Evolutionary conservation across 2,113 vertebrate species (phyloP).

Genomic region (western clawed frog (Xenopus tropicalis)): DNA sequence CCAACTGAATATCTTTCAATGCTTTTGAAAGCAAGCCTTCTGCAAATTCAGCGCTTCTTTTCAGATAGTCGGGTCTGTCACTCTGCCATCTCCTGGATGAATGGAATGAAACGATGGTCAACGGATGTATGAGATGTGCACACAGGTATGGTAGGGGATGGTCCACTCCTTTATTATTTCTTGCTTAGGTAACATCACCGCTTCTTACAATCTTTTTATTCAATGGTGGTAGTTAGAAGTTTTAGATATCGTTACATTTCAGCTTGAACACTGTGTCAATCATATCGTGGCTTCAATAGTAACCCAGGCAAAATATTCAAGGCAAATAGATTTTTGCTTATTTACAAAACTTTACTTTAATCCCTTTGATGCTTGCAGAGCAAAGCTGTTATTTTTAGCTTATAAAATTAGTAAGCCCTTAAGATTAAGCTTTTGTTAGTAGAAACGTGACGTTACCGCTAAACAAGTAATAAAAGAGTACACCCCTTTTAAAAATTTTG

Average conservation of each 20-base stretch:
- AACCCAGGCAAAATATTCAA: conserved; percentile 86
- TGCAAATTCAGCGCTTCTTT: conserved; percentile 98
- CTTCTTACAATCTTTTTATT: conserved; percentile 85
- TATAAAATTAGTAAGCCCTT: conserved; percentile 68
- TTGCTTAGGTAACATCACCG: conserved; percentile 99
- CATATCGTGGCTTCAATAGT: conserved; percentile 78
- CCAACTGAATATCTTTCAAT: conserved; percentile 98
- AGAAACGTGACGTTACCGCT: conserved; percentile 98
- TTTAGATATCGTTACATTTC: conserved; percentile 86
- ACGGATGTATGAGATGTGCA: conserved; percentile 90
- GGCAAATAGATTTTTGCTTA: conserved; percentile 63
- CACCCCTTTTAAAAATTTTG: conserved; percentile 83
- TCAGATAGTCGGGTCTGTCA: conserved; percentile 92
- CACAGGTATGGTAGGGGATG: conserved; percentile 90
- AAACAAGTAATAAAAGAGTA: conserved; percentile 99
- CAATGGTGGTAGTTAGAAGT: conserved; percentile 77
- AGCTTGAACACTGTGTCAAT: conserved; percentile 89
- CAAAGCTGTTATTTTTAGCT: conserved; percentile 68
- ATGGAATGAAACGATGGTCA: conserved; percentile 99
- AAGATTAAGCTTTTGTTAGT: conserved; percentile 80
- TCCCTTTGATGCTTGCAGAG: conserved; percentile 73
- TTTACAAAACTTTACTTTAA: conserved; percentile 66
- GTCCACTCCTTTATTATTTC: conserved; percentile 99
- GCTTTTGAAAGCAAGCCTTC: conserved; percentile 98
- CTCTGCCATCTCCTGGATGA: conserved; percentile 98